A percentile compares a stretch with the other conserved stretches of the same genome.
Conservation (phyloP, 2,888 invertebrate genomes). For the Aphodius sticticus region DNA sequence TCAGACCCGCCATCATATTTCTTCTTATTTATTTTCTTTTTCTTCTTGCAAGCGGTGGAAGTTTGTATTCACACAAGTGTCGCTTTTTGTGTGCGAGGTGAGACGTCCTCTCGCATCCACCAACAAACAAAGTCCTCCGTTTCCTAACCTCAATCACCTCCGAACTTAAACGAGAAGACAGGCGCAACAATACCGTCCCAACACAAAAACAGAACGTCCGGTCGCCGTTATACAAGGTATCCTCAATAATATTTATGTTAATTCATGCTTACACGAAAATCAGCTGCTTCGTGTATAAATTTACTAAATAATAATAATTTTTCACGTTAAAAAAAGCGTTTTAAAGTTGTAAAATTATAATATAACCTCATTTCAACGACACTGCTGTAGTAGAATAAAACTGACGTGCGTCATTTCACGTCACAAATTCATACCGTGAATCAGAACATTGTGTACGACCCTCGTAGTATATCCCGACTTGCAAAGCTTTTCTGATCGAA, state of each 20-base stretch:
- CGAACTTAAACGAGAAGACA: neutral
- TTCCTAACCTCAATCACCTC: conserved; percentile 40
- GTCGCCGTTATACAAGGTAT: neutral
- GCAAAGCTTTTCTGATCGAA: conserved; percentile 32
- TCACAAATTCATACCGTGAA: neutral
- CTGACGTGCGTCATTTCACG: too few relatives aligned
- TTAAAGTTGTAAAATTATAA: too few relatives aligned
- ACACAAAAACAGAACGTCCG: neutral
- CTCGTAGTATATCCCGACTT: neutral
- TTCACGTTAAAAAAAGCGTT: too few relatives aligned
- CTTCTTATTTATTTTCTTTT: neutral
- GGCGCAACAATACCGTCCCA: neutral
- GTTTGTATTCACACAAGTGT: neutral
- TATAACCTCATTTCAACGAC: too few relatives aligned
- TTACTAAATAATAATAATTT: too few relatives aligned
- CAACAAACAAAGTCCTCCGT: conserved; percentile 32
- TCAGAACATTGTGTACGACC: neutral
- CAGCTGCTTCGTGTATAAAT: too few relatives aligned
- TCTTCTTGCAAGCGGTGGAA: neutral
- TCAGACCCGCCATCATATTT: too few relatives aligned
- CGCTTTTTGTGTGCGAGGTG: neutral
- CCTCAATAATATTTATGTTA: neutral
- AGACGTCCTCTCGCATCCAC: conserved; percentile 7
- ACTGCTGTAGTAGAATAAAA: too few relatives aligned
- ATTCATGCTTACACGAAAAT: neutral